Conservation (phyloP, 2,888 invertebrate genomes). For the Drosophila paranaensis region DNA sequence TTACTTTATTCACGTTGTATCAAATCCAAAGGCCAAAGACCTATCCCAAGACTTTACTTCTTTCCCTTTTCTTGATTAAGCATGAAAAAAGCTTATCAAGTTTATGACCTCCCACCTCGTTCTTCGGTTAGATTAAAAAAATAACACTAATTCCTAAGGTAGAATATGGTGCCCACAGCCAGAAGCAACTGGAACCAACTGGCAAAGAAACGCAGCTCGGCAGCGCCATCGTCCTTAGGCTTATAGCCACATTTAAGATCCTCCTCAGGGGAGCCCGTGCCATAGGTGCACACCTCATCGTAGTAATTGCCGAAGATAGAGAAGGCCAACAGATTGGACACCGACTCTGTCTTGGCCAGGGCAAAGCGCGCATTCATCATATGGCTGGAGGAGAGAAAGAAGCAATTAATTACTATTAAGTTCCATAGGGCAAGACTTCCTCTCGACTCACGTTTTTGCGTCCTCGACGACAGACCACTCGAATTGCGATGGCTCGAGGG, state of each 20-base stretch:
- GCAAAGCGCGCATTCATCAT: slow-evolving; percentile 43
- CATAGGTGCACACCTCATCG: slow-evolving; percentile 61
- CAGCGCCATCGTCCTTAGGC: slow-evolving; percentile 20
- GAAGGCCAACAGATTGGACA: slow-evolving; percentile 68
- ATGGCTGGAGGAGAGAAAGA: slow-evolving; percentile 14
- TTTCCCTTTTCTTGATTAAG: neutral
- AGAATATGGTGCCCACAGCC: neutral
- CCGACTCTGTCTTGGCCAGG: slow-evolving; percentile 40
- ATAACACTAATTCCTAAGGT: neutral
- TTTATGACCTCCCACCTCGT: too few relatives aligned
- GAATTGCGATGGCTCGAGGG: slow-evolving; percentile 71
- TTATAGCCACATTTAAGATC: slow-evolving; percentile 47
- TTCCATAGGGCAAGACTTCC: too few relatives aligned
- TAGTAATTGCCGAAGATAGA: slow-evolving; percentile 79
- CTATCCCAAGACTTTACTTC: slow-evolving; percentile 1
- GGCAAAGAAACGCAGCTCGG: slow-evolving; percentile 6
- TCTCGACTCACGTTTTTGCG: slow-evolving; percentile 25
- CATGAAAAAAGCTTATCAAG: too few relatives aligned
- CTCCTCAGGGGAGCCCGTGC: slow-evolving; percentile 26
- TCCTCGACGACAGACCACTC: slow-evolving; percentile 56
- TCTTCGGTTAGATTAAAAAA: neutral
- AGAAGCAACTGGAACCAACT: slow-evolving; percentile 19
- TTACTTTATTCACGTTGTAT: neutral
- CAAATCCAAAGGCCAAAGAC: neutral
- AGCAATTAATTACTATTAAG: too few relatives aligned